Base-by-base conservation (phyloP, 2,888 invertebrate species). In the Aleiodes alternator region DNA sequence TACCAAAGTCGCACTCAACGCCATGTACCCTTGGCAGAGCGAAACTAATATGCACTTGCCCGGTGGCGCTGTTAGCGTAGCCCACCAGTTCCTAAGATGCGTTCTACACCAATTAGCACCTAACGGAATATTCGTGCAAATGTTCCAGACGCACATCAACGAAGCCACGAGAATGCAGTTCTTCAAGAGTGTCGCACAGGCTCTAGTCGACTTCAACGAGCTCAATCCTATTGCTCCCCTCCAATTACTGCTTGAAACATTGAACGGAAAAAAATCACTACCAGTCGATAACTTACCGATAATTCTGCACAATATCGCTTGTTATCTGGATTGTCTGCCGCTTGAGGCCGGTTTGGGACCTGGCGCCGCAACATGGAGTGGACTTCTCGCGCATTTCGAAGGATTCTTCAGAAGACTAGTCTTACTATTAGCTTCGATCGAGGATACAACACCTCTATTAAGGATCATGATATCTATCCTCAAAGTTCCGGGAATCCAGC, bases 41-140 rank as follows among this genome's bases (percentile, higher is more conserved):
- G 97, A 96, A 88, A 95, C 94, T 79, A 95, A 94, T 85, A 93
- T 96, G 55, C 96, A 98, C 79, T 92, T 98, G 80, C 98, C 99
- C 0, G 98, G 98, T 77, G 97, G 98, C 86, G 96, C 97, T 4
- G 95, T 97, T 79, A 97, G 97, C 87, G 98, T 99, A 38, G 98
- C 98, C 29, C 95, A 98, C 88, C 99, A 99, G 91, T 98, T 99
- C 91, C 92, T 99, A 77, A 94, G 99, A 82, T 99, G 98, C 88
- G 96, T 97, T 78, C 92, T 99, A 72, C 99, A 99, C 88, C 98
- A 99, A 90, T 91, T 99, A 72, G 97, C 98, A 0, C 98, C 98
- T 0, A 98, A 99, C 90, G 98, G 98, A 80, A 96, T 99, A 78
- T 99, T 99, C 89, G 92, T 96, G 80, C 98, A 99, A 91, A 94